Base-by-base conservation (phyloP, 2,888 invertebrate genomes). In the Dromius quadrimaculatus region DNA sequence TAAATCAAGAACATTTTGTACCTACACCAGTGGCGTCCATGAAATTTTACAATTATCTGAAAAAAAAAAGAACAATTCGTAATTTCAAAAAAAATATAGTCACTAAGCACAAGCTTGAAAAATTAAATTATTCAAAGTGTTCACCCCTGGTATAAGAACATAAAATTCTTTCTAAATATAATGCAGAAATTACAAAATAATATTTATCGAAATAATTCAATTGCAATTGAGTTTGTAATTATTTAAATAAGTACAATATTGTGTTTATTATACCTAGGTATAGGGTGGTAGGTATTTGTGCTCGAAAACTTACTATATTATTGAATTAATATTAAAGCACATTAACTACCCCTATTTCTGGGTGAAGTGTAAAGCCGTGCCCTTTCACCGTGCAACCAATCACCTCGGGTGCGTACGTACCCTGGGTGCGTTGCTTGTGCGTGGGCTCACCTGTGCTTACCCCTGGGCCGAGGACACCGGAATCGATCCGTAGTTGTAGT, bases 401-500 rank as follows among this genome's bases (percentile, higher is more conserved):
- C 79, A 79, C 79, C 79, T 77, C 59, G 38, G 57, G 64, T 11
- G 17, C 32, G n/a, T 23, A 20, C 38, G 57, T 74, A 78, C 78
- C 77, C 78, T 74, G 75, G 78, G 77, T 77, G 77, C 76, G 77
- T 77, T 74, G 78, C 75, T 76, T 68, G 57, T 59, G 76, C 75
- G 74, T 75, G 78, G 79, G 79, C 90, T 90, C 90, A 90, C 90
- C 90, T 91, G 61, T 28, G 70, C 92, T 93, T 93, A 93, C 93
- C 93, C 93, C 92, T 93, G 93, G 88, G 92, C 89, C 79, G 92
- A 91, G 82, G 92, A 92, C 81, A 93, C 93, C 83, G 92, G 92
- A 86, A 93, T 93, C 83, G 92, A 92, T 82, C 93, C 93, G 84
- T 93, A 94, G 85, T 93, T 93, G 87, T 93, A 93, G 85, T 93